Base-by-base conservation (phyloP, 2,797 vertebrate genomes). In the Hafferia zeledoni region DNA sequence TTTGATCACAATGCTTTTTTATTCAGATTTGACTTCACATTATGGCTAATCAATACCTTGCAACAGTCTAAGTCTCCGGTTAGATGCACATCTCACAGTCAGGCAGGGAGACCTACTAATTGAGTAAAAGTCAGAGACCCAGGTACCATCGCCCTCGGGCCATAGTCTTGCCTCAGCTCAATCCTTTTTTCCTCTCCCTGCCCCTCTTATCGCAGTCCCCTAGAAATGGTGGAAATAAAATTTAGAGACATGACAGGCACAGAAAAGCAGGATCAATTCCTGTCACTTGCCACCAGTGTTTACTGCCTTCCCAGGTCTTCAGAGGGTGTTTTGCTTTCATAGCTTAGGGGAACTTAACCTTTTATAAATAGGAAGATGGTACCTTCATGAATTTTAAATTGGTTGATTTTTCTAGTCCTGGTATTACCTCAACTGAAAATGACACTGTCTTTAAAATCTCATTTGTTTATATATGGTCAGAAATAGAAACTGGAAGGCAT, bases 1-100 rank as follows among this genome's bases (percentile, higher is more conserved):
- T 99, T 98, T 99, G 99, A 99, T 99, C 99, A 98, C 94, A 92
- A 89, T 87, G 98, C 97, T 98, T 98, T 98, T 98, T 98, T 98
- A 98, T 98, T 99, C 97, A 98, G 98, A 98, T 99, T 98, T 99
- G 98, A 99, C 99, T 99, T 98, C 98, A 98, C 97, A 98, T 98
- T 99, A 98, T 98, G 98, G 98, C 98, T 99, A 99, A 99, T 99
- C 99, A 99, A 99, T 99, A 99, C 97, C 97, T 98, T 93, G 97
- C 98, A 96, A 98, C 98, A 95, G 97, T 94, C 98, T 78, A 94
- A 96, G 96, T 96, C 98, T 97, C 97, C 97, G 98, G 98, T 98
- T 98, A 98, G 98, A 99, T 93, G 96, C 97, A 87, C 90, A 89
- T 97, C 97, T 97, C 96, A 88, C 97, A 97, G 97, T 96, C 97